These are phyloP conservation scores for Chionoecetes opilio DNA, from an alignment of 1,140 invertebrate genomes.

Conservation along the genomic window DNA sequence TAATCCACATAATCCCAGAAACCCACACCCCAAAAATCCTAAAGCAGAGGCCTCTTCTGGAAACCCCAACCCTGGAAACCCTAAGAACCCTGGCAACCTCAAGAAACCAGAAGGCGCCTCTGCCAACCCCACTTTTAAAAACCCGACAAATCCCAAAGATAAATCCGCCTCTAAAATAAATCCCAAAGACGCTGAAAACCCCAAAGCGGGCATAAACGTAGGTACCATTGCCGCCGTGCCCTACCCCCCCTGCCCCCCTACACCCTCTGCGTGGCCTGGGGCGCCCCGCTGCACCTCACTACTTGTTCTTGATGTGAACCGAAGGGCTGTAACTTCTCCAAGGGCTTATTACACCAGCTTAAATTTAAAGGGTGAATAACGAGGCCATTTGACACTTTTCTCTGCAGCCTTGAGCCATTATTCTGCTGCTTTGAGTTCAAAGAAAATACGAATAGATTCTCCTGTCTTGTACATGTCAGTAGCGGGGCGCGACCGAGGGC, in stretches of 20 bases:
- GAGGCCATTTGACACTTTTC: too few species aligned
- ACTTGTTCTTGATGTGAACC: not conserved
- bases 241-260: not conserved
- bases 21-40: not conserved
- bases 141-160: conserved; percentile 46
- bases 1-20: not conserved
- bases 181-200: not conserved
- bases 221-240: conserved; percentile 40
- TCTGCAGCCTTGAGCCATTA: too few species aligned
- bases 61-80: not conserved
- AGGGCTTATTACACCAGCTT: too few species aligned
- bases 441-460: too few species aligned
- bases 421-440: too few species aligned
- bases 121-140: conserved; percentile 3
- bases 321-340: too few species aligned
- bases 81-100: not conserved
- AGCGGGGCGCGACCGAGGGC: not conserved
- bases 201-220: conserved; percentile 38
- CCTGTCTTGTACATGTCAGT: too few species aligned
- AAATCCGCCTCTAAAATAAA: conserved; percentile 50
- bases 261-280: conserved; percentile 33
- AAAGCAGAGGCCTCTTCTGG: not conserved
- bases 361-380: too few species aligned
- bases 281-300: not conserved
- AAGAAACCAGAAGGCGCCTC: not conserved